Evolutionary conservation across 2,797 vertebrate species (phyloP), one percentile per base, ranked within the genome.

Genomic region (Phrynocephalus guinanensis): DNA sequence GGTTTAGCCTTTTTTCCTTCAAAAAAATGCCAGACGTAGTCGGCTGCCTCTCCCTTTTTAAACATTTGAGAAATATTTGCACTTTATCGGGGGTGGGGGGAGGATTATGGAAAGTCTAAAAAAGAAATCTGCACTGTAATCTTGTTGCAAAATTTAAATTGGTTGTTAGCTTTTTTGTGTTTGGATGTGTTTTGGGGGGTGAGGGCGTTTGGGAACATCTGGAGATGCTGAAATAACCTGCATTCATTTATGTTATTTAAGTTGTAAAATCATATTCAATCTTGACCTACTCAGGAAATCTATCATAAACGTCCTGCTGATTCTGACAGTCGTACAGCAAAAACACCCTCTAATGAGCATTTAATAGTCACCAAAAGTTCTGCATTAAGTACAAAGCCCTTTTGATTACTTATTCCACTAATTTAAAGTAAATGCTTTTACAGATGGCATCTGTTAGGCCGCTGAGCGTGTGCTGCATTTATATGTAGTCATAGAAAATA

Each of bases 381-480:
- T 97, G 95, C 96, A 97, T 97, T 97, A 97, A 97, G 97, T 97
- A 97, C 97, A 97, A 97, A 97, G 97, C 96, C 95, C 96, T 97
- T 97, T 97, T 97, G 97, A 97, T 97, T 97, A 97, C 97, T 97
- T 97, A 97, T 97, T 96, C 96, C 97, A 97, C 96, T 97, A 97
- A 97, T 97, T 97, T 97, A 97, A 97, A 97, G 96, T 97, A 97
- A 97, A 97, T 97, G 97, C 97, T 97, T 97, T 97, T 97, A 97
- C 97, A 97, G 97, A 97, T 97, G 97, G 97, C 97, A 97, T 97
- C 96, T 97, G 97, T 97, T 97, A 97, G 96, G 94, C 96, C 76
- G 73, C 92, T 91, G 96, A 97, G 97, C 95, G 95, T 97, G 97
- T 93, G 89, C 92, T 94, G 96, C 96, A 97, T 97, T 96, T 96